Percentiles rank a stretch among this genome's conserved stretches.
Conservation (phyloP, 2,888 invertebrate genomes). For the Sepiola atlantica region DNA sequence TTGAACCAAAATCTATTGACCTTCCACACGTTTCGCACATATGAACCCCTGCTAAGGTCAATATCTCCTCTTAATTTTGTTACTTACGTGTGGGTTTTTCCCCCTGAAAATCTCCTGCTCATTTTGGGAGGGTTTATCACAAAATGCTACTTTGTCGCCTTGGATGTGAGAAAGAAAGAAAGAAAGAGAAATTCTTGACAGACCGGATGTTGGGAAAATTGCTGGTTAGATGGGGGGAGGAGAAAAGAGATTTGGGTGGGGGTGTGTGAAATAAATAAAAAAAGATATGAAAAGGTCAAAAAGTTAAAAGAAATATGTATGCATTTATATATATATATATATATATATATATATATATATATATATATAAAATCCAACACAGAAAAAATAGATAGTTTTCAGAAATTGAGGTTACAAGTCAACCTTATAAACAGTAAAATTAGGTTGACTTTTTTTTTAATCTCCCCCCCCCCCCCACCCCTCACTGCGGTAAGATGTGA, state of each 20-base stretch:
- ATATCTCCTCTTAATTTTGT: too few species aligned
- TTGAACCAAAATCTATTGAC: too few species aligned
- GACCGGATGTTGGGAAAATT: not conserved
- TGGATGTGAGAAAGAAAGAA: not conserved
- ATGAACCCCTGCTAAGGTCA: too few species aligned
- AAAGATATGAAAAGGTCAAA: not conserved
- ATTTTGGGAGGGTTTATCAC: not conserved
- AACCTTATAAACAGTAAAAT: not conserved
- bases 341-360: conserved; percentile 13
- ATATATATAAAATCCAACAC: not conserved
- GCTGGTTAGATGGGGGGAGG: not conserved
- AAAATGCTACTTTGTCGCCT: not conserved
- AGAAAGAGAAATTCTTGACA: not conserved
- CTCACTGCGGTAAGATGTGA: too few species aligned
- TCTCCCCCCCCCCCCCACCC: too few species aligned
- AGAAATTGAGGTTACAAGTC: not conserved
- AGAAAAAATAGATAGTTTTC: not conserved
- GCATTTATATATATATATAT: not conserved
- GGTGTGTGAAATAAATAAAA: not conserved
- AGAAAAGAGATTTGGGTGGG: not conserved
- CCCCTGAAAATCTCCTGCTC: not conserved
- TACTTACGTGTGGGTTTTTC: too few species aligned
- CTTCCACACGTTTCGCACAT: too few species aligned
- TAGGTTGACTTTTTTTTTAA: not conserved
- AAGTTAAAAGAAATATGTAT: not conserved